Percentiles rank a stretch among this genome's conserved stretches.
phyloP scores from a whole-genome alignment of 2,888 invertebrate genomes.

The Ochlodes sylvanus region DNA sequence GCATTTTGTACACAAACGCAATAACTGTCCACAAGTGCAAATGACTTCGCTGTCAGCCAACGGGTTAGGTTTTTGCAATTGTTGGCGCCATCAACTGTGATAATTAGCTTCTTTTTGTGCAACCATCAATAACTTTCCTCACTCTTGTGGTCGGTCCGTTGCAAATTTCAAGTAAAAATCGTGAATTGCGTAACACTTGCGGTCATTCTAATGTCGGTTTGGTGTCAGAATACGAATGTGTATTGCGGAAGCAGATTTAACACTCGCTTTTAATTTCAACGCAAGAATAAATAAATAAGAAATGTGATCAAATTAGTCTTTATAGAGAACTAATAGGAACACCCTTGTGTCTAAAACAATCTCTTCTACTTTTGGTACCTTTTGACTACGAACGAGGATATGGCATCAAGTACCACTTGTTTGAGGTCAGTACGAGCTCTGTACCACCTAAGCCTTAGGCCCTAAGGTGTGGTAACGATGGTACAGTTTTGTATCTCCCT shows the following conservation, averaged over 20 bases:
- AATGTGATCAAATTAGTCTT: too few relatives aligned
- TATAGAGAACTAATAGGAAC: too few relatives aligned
- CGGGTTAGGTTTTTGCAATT: conserved; percentile 15
- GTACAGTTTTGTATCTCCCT: too few relatives aligned
- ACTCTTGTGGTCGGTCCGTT: conserved; percentile 45
- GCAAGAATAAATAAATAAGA: too few relatives aligned
- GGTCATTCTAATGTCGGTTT: conserved; percentile 24
- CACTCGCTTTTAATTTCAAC: too few relatives aligned
- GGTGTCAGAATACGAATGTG: conserved; percentile 14
- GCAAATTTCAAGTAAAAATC: conserved; percentile 43
- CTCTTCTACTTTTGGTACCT: too few relatives aligned
- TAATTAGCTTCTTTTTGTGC: conserved; percentile 46
- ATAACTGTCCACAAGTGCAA: background rate
- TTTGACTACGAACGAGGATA: too few relatives aligned
- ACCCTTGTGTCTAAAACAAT: too few relatives aligned
- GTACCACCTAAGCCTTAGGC: too few relatives aligned
- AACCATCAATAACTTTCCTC: conserved; percentile 44
- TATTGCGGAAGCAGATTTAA: conserved; percentile 16
- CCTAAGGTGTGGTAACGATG: too few relatives aligned
- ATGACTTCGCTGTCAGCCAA: background rate
- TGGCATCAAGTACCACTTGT: too few relatives aligned
- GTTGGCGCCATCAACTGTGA: conserved; percentile 38
- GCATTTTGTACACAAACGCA: background rate
- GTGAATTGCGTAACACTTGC: conserved; percentile 43
- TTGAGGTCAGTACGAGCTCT: too few relatives aligned